phyloP scores from a whole-genome alignment of 2,113 vertebrate species.

The Dermatemys mawii region DNA sequence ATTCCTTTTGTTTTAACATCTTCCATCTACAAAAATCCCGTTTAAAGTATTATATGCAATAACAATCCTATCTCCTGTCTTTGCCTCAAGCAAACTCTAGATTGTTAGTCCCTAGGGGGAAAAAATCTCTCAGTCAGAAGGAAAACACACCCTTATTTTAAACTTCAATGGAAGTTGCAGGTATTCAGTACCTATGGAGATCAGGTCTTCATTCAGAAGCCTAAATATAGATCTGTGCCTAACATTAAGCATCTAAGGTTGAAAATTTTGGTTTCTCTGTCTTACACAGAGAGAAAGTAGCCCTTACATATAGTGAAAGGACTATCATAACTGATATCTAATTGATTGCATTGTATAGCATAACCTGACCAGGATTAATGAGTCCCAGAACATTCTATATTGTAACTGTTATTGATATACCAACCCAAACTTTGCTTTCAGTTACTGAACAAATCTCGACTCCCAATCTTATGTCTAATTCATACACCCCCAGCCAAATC shows the following conservation, averaged over 20 bases:
- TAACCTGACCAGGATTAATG: background rate
- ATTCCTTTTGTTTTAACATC: background rate
- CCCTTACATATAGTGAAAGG: rapidly evolving
- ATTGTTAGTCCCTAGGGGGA: background rate
- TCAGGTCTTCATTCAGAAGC: background rate
- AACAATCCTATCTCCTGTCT: background rate
- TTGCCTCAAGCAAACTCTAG: background rate
- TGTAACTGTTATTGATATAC: rapidly evolving
- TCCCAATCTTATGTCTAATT: background rate
- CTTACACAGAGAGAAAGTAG: rapidly evolving
- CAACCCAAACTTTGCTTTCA: background rate
- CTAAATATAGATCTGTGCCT: background rate
- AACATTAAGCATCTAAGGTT: rapidly evolving
- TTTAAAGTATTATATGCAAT: background rate
- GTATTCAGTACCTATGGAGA: background rate
- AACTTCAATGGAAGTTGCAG: background rate
- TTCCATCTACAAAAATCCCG: background rate
- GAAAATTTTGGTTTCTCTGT: background rate
- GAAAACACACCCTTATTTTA: background rate
- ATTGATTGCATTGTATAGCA: background rate
- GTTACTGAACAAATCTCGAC: background rate
- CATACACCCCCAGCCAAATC: background rate
- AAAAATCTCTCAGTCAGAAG: background rate
- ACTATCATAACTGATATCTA: background rate
- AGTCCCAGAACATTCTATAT: background rate